These are phyloP conservation scores for Rhopilema esculentum DNA, from an alignment of 30 jellyfish, hydroid and myxozoan genomes.

Conservation along the genomic window DNA sequence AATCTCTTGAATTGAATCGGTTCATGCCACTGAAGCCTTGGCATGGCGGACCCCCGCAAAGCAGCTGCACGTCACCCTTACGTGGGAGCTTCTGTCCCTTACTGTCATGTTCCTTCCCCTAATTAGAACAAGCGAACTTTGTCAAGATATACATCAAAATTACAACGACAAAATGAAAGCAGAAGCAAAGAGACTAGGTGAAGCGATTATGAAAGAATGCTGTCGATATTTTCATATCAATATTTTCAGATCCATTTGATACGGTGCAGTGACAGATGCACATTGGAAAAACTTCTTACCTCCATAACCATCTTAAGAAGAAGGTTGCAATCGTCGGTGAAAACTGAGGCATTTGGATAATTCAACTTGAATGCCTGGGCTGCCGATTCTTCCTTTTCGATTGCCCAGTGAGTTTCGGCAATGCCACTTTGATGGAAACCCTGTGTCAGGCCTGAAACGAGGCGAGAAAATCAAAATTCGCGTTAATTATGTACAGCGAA, in stretches of 20 bases:
- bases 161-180: not conserved
- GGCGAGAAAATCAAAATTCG: not conserved
- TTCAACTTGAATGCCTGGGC: slow-evolving; percentile 95
- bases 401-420: slow-evolving; percentile 92
- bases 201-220: too few relatives aligned
- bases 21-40: slow-evolving; percentile 99
- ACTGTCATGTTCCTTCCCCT: slow-evolving; percentile 84
- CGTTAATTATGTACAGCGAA: too few relatives aligned
- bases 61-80: slow-evolving; percentile 89
- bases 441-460: slow-evolving; percentile 79
- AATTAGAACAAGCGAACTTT: not conserved
- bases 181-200: too few relatives aligned
- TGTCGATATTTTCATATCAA: too few relatives aligned
- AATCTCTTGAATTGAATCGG: slow-evolving; percentile 92
- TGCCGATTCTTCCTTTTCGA: slow-evolving; percentile 95
- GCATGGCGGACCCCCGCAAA: slow-evolving; percentile 99
- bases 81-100: slow-evolving; percentile 91
- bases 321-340: slow-evolving; percentile 87
- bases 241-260: too few relatives aligned
- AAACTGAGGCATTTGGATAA: slow-evolving; percentile 84
- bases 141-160: not conserved
- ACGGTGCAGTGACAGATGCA: not conserved
- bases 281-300: slow-evolving; percentile 40
- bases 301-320: slow-evolving; percentile 85
- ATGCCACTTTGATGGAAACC: slow-evolving; percentile 92